Base-by-base conservation (phyloP, 2,888 invertebrate genomes). In the Amphimallon solstitiale region DNA sequence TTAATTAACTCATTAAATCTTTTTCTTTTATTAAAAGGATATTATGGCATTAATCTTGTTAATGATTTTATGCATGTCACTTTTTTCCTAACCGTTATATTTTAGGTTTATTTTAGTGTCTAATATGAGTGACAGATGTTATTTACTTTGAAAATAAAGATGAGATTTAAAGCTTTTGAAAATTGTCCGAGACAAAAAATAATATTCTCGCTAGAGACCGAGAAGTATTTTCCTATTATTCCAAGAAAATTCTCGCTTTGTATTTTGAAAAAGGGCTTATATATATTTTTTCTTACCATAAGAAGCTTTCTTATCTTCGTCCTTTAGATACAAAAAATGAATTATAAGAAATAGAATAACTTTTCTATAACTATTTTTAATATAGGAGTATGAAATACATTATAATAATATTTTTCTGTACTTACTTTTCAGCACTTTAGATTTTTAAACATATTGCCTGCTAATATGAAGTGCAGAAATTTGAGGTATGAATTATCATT, bases 91-190 rank as follows among this genome's bases (percentile, higher is more conserved):
- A 29, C 5, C 9, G 29, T 29, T 29, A 5, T 29, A 29, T 5
- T 29, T 29, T 2, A 5, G 23, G 2, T 23, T 5, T 49, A 49
- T 49, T 49, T 49, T 49, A 49, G 23, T 49, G 29, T 14, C 14
- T 14, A 29, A 29, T 29, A 29, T 9, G 6, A 12, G n/a, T 23
- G 48, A 49, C 23, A 29, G 21, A 49, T n/a, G n/a, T 49, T 49
- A 49, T 29, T 49, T 49, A 29, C 14, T 23, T 49, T 49, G 48
- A 49, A 6, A 7, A 49, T 5, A 29, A n/a, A 29, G 48, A 14
- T 1, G 23, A 21, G 48, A 48, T 48, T 21, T 15, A 49, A 49
- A 49, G 14, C 48, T 49, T 49, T 49, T 49, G 48, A 49, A 29
- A 49, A 23, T 9, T 19, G 21, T 9, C 9, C 10, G 45, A 19